Evolutionary conservation across 2,797 vertebrate species (phyloP).

Genomic region (Chloroceryle inda): DNA sequence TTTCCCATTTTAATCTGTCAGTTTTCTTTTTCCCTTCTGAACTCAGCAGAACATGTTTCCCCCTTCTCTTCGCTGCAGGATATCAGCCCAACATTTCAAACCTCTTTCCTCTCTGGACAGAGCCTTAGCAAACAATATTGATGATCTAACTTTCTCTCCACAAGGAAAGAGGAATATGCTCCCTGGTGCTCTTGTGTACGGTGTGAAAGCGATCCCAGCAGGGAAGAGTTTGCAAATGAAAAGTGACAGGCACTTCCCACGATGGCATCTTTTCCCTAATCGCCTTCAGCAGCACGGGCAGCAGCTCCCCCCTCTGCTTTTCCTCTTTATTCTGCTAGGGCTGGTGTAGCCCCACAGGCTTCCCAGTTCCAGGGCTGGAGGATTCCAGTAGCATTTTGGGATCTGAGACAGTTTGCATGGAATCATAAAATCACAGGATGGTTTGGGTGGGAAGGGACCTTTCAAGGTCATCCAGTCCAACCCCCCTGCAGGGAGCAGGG

Average conservation of each 20-base stretch:
- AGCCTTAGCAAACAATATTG: background rate
- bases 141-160: background rate
- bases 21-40: background rate
- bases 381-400: background rate
- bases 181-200: background rate
- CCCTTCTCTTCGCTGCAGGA: background rate
- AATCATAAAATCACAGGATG: background rate
- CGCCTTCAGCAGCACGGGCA: fast-evolving
- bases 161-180: background rate
- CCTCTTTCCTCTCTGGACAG: background rate
- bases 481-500: too few relatives aligned
- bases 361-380: background rate
- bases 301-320: background rate
- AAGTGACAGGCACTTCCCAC: background rate
- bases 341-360: background rate
- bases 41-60: background rate
- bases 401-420: background rate
- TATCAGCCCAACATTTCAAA: background rate
- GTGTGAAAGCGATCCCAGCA: background rate
- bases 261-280: background rate
- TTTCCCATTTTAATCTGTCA: background rate
- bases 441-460: too few relatives aligned
- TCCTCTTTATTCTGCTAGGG: background rate
- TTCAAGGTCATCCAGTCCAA: too few relatives aligned
- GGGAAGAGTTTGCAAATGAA: background rate